These are phyloP conservation scores for Tricholaema leucomelas DNA, from an alignment of 2,113 vertebrate species.

Conservation along the genomic window DNA sequence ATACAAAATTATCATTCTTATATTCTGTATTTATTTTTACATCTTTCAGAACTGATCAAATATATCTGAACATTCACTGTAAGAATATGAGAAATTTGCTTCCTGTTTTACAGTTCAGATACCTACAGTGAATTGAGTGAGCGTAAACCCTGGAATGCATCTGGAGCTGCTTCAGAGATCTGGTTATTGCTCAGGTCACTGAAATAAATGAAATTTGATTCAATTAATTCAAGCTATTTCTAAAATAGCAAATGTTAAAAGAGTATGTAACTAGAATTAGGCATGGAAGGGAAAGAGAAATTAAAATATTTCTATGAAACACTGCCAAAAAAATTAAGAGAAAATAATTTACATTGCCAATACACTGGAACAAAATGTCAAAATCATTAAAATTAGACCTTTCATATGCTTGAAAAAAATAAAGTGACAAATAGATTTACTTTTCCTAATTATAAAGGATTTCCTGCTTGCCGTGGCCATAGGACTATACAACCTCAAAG, in stretches of 20 bases:
- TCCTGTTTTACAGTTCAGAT: neutral
- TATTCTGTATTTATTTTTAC: neutral
- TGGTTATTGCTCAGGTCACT: conserved; percentile 99
- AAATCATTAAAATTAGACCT: neutral
- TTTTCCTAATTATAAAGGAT: neutral
- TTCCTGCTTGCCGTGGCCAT: neutral
- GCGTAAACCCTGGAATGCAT: conserved; percentile 95
- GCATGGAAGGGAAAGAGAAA: neutral
- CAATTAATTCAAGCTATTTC: conserved; percentile 1
- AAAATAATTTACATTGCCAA: neutral
- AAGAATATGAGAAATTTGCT: neutral
- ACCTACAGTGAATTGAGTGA: conserved; percentile 98
- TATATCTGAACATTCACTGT: neutral
- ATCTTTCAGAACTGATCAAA: neutral
- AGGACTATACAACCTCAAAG: neutral
- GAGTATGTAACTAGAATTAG: neutral
- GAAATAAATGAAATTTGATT: conserved; percentile 50
- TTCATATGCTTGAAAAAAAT: neutral
- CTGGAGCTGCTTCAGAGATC: conserved; percentile 94
- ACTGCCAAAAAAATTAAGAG: neutral
- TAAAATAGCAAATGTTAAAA: neutral
- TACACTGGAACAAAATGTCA: neutral
- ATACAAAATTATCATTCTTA: neutral
- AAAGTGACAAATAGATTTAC: neutral
- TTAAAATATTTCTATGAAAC: neutral